Conservation (phyloP, 2,113 vertebrate species). For the Rostratula benghalensis region DNA sequence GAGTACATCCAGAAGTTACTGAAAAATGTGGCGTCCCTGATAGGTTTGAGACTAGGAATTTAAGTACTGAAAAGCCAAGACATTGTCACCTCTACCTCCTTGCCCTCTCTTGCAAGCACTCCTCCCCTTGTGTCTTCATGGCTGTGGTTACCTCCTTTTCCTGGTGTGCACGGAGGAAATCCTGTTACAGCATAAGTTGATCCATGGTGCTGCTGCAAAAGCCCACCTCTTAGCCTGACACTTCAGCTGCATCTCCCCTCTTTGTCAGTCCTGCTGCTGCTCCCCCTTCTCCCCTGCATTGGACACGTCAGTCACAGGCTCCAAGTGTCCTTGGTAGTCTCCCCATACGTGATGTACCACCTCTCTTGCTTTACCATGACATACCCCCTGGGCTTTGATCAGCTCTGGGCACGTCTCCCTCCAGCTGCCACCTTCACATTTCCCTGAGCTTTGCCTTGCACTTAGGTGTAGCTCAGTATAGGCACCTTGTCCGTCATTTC, state of each 20-base stretch:
- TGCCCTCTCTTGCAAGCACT: not conserved
- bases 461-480: not conserved
- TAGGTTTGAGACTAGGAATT: not conserved
- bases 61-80: not conserved
- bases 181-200: not conserved
- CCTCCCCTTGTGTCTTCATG: not conserved
- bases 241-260: not conserved
- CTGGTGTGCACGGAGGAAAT: constrained; percentile 19
- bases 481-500: not conserved
- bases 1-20: not conserved
- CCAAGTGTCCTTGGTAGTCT: not conserved
- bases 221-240: not conserved
- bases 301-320: accelerated
- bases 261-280: not conserved
- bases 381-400: not conserved
- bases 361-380: not conserved
- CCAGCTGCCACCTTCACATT: not conserved
- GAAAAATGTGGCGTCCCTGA: not conserved
- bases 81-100: not conserved
- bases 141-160: constrained; percentile 26
- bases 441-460: not conserved
- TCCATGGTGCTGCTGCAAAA: not conserved
- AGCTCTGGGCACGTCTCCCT: not conserved
- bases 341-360: accelerated
- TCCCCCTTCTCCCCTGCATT: not conserved